Percentiles rank a stretch among this genome's conserved stretches.
phyloP scores from a whole-genome alignment of 1,140 invertebrate genomes.

The Drosophila carrolli region DNA sequence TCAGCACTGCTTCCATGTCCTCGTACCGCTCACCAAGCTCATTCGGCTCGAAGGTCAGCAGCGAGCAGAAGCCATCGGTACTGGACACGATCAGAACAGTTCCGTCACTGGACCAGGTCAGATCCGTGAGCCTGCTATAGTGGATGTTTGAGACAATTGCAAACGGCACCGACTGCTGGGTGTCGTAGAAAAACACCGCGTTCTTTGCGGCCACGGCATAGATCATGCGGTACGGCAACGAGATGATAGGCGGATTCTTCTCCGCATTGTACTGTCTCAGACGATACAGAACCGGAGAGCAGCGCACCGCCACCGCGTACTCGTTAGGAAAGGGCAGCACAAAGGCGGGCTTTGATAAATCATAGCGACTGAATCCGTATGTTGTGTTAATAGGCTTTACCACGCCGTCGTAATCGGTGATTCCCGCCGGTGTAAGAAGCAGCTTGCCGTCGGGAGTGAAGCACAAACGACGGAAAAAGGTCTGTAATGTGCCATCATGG shows the following conservation, averaged over 20 bases:
- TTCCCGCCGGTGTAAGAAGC: constrained; percentile 93
- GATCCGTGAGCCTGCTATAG: constrained; percentile 95
- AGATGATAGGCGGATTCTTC: constrained; percentile 86
- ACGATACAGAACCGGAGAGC: constrained; percentile 92
- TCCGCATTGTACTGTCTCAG: constrained; percentile 86
- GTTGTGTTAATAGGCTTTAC: constrained; percentile 89
- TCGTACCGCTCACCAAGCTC: constrained; percentile 92
- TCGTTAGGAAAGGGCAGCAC: constrained; percentile 92
- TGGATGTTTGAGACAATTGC: constrained; percentile 96
- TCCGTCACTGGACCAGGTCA: constrained; percentile 96
- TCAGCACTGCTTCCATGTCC: constrained; percentile 72
- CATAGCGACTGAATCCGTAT: constrained; percentile 91
- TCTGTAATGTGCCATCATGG: constrained; percentile 97
- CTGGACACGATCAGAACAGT: constrained; percentile 93
- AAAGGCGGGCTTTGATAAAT: constrained; percentile 87
- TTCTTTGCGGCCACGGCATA: constrained; percentile 96
- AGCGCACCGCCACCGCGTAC: constrained; percentile 91
- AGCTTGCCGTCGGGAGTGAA: constrained; percentile 96
- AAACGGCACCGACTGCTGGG: constrained; percentile 94
- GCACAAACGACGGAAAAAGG: constrained; percentile 94
- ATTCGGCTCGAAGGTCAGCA: constrained; percentile 92
- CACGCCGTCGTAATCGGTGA: constrained; percentile 88
- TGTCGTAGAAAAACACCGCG: constrained; percentile 95
- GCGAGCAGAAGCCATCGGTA: constrained; percentile 97
- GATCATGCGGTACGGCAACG: constrained; percentile 93